A percentile compares a stretch with the other conserved stretches of the same genome.
Evolutionary conservation across 2,888 invertebrate genomes (phyloP).

Genomic region (Pachliopta kotzebuea): DNA sequence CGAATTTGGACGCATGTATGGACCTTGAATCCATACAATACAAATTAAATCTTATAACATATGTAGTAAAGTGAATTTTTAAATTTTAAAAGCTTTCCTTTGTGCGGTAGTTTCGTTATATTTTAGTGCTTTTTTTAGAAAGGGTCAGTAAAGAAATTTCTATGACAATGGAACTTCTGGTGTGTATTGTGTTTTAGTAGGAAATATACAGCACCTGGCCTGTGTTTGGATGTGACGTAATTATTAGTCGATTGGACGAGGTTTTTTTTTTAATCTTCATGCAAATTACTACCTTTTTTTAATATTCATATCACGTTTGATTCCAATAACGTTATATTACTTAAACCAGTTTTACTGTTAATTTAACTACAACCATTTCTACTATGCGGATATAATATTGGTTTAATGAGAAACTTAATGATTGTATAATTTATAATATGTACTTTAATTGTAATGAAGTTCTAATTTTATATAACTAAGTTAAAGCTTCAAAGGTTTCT

Average conservation of each 20-base stretch:
- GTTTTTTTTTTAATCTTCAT: not conserved
- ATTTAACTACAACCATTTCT: too few relatives aligned
- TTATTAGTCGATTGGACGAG: slow-evolving; percentile 7
- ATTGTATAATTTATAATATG: too few relatives aligned
- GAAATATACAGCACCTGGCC: slow-evolving; percentile 57
- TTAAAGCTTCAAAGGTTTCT: too few relatives aligned
- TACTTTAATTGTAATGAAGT: too few relatives aligned
- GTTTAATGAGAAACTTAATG: too few relatives aligned
- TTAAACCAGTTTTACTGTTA: too few relatives aligned
- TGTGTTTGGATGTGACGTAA: slow-evolving; percentile 37
- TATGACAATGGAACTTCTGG: slow-evolving; percentile 37
- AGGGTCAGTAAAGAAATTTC: slow-evolving; percentile 56
- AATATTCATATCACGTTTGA: not conserved
- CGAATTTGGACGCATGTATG: slow-evolving; percentile 33
- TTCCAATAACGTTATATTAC: too few relatives aligned
- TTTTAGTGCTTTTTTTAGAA: slow-evolving; percentile 32
- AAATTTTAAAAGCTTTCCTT: not conserved
- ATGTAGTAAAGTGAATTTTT: not conserved
- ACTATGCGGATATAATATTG: too few relatives aligned
- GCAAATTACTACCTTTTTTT: not conserved
- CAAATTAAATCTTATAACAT: slow-evolving; percentile 28
- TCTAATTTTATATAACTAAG: too few relatives aligned
- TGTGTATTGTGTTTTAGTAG: slow-evolving; percentile 44
- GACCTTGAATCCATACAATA: slow-evolving; percentile 27
- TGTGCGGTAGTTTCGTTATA: slow-evolving; percentile 7